Conservation (phyloP, 2,113 vertebrate species). For the Athene noctua region DNA sequence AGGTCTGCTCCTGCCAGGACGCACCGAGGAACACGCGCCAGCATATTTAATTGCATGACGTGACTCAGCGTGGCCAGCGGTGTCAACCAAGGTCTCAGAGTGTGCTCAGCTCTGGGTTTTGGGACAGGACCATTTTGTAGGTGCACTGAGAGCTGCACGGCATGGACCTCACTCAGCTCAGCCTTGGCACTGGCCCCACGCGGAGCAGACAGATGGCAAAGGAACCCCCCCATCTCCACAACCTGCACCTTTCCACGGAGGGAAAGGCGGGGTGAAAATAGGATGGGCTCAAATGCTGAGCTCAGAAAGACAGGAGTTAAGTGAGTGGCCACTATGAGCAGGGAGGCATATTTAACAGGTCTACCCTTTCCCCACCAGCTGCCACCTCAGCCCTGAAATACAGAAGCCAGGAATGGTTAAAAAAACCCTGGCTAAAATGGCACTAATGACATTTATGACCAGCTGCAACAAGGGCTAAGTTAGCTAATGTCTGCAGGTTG, state of each 20-base stretch:
- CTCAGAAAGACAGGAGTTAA: not conserved
- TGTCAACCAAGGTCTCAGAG: not conserved
- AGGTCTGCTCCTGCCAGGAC: not conserved
- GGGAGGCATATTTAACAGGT: not conserved
- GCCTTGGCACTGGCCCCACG: rapidly evolving
- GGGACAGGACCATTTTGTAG: not conserved
- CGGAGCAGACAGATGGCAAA: not conserved
- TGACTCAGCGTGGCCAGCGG: not conserved
- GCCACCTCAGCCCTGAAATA: not conserved
- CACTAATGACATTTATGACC: conserved; percentile 45
- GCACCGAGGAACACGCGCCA: rapidly evolving
- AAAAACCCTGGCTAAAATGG: not conserved
- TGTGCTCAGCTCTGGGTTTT: rapidly evolving
- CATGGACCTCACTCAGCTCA: not conserved
- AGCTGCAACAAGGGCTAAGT: not conserved
- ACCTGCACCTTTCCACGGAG: not conserved
- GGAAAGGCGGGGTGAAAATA: not conserved
- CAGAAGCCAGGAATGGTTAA: not conserved
- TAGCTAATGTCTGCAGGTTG: conserved; percentile 51
- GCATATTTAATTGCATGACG: rapidly evolving
- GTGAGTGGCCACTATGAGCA: not conserved
- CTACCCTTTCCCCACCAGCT: not conserved
- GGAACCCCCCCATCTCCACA: not conserved
- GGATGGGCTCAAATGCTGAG: not conserved
- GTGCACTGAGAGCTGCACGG: not conserved